Percentiles rank a stretch among this genome's conserved stretches.
These are phyloP conservation scores for Ennomos fuscantarius DNA, from an alignment of 2,888 invertebrate species.

Conservation along the genomic window DNA sequence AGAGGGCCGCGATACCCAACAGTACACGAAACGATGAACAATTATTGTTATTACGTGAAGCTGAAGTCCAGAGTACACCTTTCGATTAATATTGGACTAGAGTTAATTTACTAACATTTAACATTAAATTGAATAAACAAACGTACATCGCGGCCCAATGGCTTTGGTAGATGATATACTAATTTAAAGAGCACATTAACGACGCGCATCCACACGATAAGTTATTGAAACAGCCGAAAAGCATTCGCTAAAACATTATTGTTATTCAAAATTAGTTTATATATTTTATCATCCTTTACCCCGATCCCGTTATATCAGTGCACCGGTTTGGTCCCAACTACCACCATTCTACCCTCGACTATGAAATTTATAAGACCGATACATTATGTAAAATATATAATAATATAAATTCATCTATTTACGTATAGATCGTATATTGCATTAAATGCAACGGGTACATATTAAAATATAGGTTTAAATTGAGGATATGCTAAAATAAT, in stretches of 20 bases:
- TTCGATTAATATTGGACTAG: constrained; percentile 39
- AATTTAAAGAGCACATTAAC: constrained; percentile 44
- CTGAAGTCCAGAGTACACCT: constrained; percentile 38
- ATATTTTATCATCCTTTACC: constrained; percentile 59
- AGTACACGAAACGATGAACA: constrained; percentile 24
- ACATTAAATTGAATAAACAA: constrained; percentile 35
- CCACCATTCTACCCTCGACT: constrained; percentile 29
- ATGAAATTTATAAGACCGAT: constrained; percentile 29
- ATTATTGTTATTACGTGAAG: constrained; percentile 35
- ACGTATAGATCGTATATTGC: constrained; percentile 74
- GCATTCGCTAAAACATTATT: constrained; percentile 42
- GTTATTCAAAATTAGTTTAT: constrained; percentile 47
- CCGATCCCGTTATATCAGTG: constrained; percentile 64
- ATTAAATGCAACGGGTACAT: constrained; percentile 66
- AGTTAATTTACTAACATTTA: constrained; percentile 38
- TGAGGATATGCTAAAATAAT: constrained; percentile 78
- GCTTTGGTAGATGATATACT: constrained; percentile 44
- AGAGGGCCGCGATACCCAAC: constrained; percentile 42
- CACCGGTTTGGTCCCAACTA: constrained; percentile 82
- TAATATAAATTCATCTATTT: constrained; percentile 60
- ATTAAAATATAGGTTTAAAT: constrained; percentile 63
- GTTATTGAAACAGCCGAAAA: constrained; percentile 65
- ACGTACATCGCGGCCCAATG: constrained; percentile 47
- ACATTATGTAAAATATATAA: constrained; percentile 46
- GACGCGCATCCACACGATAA: constrained; percentile 48